Percentiles rank a stretch among this genome's conserved stretches.
phyloP scores from a whole-genome alignment of 2,888 invertebrate genomes.

The Cephus pulcher region DNA sequence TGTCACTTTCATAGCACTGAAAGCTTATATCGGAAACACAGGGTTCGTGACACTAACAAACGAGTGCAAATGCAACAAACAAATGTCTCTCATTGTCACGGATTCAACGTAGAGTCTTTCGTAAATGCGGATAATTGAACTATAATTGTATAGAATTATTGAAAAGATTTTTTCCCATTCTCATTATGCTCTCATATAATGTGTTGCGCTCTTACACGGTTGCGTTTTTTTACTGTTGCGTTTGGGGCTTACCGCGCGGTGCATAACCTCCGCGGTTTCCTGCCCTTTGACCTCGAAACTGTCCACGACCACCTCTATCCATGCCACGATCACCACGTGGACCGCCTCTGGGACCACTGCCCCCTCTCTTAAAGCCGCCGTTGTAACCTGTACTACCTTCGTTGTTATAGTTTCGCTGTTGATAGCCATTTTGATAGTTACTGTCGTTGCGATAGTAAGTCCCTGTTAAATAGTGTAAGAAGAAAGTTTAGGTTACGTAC shows the following conservation, averaged over 20 bases:
- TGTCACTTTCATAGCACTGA: no score
- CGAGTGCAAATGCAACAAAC: background rate
- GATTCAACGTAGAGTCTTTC: constrained; percentile 42
- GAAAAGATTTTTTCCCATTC: constrained; percentile 29
- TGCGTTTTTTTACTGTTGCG: constrained; percentile 51
- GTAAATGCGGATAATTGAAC: constrained; percentile 45
- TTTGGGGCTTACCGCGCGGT: constrained; percentile 56
- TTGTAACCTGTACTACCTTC: constrained; percentile 49
- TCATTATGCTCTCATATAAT: constrained; percentile 25
- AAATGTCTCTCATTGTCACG: background rate
- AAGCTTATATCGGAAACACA: no score
- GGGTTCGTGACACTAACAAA: background rate
- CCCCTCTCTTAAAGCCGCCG: constrained; percentile 56
- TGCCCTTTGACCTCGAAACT: constrained; percentile 61
- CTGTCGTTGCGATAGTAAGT: constrained; percentile 61
- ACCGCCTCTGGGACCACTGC: constrained; percentile 45
- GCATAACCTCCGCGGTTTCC: constrained; percentile 63
- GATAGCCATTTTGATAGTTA: constrained; percentile 66
- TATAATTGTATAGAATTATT: constrained; percentile 38
- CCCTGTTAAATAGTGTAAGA: constrained; percentile 34
- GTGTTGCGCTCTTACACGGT: constrained; percentile 20
- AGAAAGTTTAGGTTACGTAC: constrained; percentile 1
- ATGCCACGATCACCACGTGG: constrained; percentile 52
- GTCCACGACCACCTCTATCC: constrained; percentile 53
- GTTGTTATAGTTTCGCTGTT: constrained; percentile 59